A percentile compares a stretch with the other conserved stretches of the same genome.
Conservation (phyloP, 2,113 vertebrate genomes). For the Phalacrocorax carbo region DNA sequence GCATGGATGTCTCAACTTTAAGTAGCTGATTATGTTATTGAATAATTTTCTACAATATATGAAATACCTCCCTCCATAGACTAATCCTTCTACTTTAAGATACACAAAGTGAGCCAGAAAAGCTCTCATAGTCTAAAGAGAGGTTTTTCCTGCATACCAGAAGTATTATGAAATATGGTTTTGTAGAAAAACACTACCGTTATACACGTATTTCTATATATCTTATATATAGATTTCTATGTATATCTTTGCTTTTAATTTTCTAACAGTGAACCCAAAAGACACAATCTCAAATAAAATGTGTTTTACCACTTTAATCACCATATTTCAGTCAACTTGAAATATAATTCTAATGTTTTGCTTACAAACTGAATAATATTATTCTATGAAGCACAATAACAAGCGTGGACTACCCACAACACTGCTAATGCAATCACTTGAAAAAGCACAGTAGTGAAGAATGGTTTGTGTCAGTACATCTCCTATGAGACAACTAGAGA, state of each 20-base stretch:
- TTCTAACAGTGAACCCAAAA: neutral
- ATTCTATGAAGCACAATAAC: neutral
- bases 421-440: neutral
- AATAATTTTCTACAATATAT: neutral
- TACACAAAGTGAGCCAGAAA: neutral
- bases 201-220: neutral
- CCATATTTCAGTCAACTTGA: neutral
- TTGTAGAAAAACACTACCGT: rapidly evolving
- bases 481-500: neutral
- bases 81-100: neutral
- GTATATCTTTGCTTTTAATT: neutral
- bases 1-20: neutral
- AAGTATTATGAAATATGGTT: neutral
- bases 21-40: neutral
- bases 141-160: neutral
- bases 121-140: neutral
- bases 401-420: neutral
- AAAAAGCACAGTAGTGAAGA: neutral
- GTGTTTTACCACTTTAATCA: neutral
- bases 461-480: neutral
- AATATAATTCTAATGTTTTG: neutral
- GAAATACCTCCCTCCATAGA: neutral
- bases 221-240: neutral
- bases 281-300: neutral
- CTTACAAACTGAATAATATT: neutral